phyloP scores from a whole-genome alignment of 1,140 invertebrate species.

The Drosophila miranda region DNA sequence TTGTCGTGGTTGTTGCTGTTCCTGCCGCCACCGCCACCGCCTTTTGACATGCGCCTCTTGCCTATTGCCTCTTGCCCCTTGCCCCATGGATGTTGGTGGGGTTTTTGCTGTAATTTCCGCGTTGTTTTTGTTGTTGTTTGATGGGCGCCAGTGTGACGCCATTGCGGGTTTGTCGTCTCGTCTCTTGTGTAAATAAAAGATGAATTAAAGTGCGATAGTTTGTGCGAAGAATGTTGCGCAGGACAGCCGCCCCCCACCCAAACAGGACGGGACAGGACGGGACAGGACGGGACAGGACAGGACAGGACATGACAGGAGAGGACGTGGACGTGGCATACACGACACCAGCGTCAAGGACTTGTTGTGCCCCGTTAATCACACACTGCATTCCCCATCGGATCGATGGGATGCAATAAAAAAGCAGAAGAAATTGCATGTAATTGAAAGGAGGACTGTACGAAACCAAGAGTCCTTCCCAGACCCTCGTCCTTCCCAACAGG shows the following conservation, averaged over 20 bases:
- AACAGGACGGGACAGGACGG: background rate
- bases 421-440: conserved; percentile 68
- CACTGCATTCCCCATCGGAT: conserved; percentile 22
- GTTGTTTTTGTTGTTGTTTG: conserved; percentile 35
- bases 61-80: background rate
- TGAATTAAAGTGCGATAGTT: conserved; percentile 70
- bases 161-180: conserved; percentile 35
- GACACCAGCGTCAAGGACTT: conserved; percentile 13
- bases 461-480: too few species aligned
- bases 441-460: conserved; percentile 44
- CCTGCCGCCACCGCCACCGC: conserved; percentile 3
- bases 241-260: conserved; percentile 11
- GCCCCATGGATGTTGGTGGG: conserved; percentile 25
- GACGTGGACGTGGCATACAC: conserved; percentile 1
- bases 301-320: conserved; percentile 6
- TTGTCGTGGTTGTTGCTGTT: conserved; percentile 25
- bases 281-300: conserved; percentile 5
- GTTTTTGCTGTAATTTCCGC: conserved; percentile 24
- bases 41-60: conserved; percentile 31
- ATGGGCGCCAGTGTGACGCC: conserved; percentile 66
- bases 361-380: conserved; percentile 60
- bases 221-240: conserved; percentile 51
- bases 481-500: conserved; percentile 26
- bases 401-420: conserved; percentile 70
- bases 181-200: conserved; percentile 60